A percentile compares a stretch with the other conserved stretches of the same genome.
Evolutionary conservation across 2,797 vertebrate genomes (phyloP).

Genomic region (Xerus rutilus): DNA sequence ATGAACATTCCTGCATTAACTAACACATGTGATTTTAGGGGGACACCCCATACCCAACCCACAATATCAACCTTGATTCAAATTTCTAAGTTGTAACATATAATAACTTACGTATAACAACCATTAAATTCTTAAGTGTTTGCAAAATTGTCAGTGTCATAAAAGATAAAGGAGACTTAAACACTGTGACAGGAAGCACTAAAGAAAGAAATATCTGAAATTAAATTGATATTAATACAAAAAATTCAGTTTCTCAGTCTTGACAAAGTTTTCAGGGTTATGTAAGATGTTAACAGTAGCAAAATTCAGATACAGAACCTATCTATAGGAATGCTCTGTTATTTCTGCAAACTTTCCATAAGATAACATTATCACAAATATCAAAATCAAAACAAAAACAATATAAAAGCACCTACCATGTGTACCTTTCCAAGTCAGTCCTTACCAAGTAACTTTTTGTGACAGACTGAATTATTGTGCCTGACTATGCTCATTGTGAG

Average conservation of each 20-base stretch:
- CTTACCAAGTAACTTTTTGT: not conserved
- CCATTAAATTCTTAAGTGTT: not conserved
- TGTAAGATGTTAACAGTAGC: not conserved
- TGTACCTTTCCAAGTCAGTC: not conserved
- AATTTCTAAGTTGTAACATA: not conserved
- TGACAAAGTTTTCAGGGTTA: not conserved
- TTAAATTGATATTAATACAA: not conserved
- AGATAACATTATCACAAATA: not conserved
- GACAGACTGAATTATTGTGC: not conserved
- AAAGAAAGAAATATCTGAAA: not conserved
- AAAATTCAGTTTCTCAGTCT: not conserved
- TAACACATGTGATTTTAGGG: not conserved
- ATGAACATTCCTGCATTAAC: no score
- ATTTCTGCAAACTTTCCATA: not conserved
- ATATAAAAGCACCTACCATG: not conserved
- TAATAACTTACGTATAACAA: not conserved
- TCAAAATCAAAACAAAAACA: not conserved
- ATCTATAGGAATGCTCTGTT: not conserved
- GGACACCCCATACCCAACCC: no score
- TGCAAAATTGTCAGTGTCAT: not conserved
- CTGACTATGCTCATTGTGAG: rapidly evolving
- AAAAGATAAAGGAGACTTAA: not conserved
- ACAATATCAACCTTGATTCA: not conserved
- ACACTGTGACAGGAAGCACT: not conserved
- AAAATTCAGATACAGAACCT: not conserved